A percentile compares a stretch with the other conserved stretches of the same genome.
Evolutionary conservation across 2,797 vertebrate species (phyloP).

Genomic region (Adrianichthys oophorus): DNA sequence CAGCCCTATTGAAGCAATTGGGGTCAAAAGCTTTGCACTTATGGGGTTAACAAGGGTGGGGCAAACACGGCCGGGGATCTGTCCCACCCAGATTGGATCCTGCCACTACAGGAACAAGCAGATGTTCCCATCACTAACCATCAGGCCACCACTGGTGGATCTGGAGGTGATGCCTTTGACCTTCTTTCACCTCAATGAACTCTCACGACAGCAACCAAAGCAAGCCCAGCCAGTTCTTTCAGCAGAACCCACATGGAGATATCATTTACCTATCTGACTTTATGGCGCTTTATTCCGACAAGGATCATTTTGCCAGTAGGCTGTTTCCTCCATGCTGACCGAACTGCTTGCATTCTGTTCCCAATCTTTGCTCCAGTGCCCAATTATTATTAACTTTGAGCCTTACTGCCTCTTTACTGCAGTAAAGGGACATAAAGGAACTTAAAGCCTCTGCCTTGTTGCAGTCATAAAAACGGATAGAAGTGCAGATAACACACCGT

Average conservation of each 20-base stretch:
- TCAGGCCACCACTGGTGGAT: too few relatives aligned
- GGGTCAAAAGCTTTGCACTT: background rate
- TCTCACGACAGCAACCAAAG: background rate
- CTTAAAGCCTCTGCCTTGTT: constrained; percentile 57
- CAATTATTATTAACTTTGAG: constrained; percentile 46
- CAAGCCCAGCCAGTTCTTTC: constrained; percentile 13
- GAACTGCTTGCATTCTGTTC: constrained; percentile 52
- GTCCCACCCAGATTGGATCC: too few relatives aligned
- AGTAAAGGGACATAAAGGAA: constrained; percentile 67
- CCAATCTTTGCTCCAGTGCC: constrained; percentile 37
- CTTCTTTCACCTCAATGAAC: too few relatives aligned
- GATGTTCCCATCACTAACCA: too few relatives aligned
- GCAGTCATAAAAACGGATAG: constrained; percentile 66
- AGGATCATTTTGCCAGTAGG: constrained; percentile 48
- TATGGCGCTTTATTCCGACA: constrained; percentile 24
- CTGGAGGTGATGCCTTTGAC: too few relatives aligned
- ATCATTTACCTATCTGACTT: constrained; percentile 47
- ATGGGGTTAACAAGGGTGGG: too few relatives aligned
- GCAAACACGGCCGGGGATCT: too few relatives aligned
- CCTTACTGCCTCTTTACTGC: constrained; percentile 41
- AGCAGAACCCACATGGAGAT: constrained; percentile 43
- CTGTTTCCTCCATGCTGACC: constrained; percentile 51
- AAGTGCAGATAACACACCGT: constrained; percentile 54
- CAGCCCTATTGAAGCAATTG: background rate
- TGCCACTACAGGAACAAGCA: too few relatives aligned